These are phyloP conservation scores for Sarcophaga bullata DNA, from an alignment of 1,140 invertebrate species.

Conservation along the genomic window DNA sequence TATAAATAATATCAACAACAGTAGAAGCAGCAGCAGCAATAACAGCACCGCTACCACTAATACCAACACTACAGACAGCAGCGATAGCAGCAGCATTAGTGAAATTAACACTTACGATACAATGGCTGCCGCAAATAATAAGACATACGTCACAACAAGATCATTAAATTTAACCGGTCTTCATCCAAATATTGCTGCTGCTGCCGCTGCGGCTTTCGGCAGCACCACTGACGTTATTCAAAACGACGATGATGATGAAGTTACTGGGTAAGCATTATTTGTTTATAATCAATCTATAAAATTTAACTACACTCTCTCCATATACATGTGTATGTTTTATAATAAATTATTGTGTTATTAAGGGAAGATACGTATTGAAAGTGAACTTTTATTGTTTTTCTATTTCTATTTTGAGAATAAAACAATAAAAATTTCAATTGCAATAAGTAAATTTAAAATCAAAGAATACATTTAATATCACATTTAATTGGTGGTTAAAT, in stretches of 20 bases:
- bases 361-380: too few species aligned
- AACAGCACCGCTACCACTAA: neutral
- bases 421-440: too few species aligned
- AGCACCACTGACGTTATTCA: neutral
- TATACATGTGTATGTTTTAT: too few species aligned
- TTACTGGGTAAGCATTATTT: neutral
- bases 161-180: constrained; percentile 7
- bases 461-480: too few species aligned
- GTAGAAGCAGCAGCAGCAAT: neutral
- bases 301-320: neutral
- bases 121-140: neutral
- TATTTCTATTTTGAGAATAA: too few species aligned
- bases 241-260: neutral
- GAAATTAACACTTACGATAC: constrained; percentile 8
- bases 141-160: constrained; percentile 4
- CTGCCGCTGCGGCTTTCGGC: neutral
- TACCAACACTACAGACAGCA: too few species aligned
- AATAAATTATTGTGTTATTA: too few species aligned
- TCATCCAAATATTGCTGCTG: neutral
- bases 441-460: too few species aligned
- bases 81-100: neutral
- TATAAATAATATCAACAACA: neutral
- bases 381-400: too few species aligned
- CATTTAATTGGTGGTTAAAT: too few species aligned
- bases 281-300: neutral